Evolutionary conservation across 1,140 invertebrate genomes (phyloP).

Genomic region (Aphelenchoides besseyi): DNA sequence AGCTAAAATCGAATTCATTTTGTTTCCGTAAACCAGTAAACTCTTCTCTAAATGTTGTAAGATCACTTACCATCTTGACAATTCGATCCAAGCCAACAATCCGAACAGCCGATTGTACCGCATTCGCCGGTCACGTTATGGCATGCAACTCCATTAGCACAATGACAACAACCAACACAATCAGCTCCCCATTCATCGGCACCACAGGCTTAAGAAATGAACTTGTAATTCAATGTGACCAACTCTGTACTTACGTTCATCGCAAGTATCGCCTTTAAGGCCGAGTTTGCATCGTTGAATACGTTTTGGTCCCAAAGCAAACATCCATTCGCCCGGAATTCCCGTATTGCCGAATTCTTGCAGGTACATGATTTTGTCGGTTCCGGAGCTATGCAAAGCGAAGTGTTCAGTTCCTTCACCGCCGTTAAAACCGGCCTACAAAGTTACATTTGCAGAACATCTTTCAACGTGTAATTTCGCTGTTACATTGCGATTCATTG

Average conservation of each 20-base stretch:
- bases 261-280: conserved; percentile 62
- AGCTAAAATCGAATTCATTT: conserved; percentile 20
- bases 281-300: conserved; percentile 57
- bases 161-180: conserved; percentile 59
- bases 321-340: conserved; percentile 62
- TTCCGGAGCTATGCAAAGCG: conserved; percentile 59
- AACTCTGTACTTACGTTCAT: conserved; percentile 49
- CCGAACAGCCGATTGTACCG: conserved; percentile 37
- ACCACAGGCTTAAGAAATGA: conserved; percentile 51
- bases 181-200: conserved; percentile 58
- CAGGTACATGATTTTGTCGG: conserved; percentile 62
- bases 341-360: conserved; percentile 61
- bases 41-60: too few species aligned
- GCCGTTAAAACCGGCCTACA: conserved; percentile 57
- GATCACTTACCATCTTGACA: conserved; percentile 52
- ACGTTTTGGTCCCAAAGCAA: conserved; percentile 39
- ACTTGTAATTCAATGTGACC: conserved; percentile 9
- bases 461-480: too few species aligned
- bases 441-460: conserved; percentile 12
- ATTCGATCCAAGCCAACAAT: conserved; percentile 50
- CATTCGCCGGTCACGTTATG: conserved; percentile 58
- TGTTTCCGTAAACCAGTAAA: conserved; percentile 2
- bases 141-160: conserved; percentile 46
- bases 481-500: neutral
- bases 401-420: conserved; percentile 49